phyloP scores from a whole-genome alignment of 2,797 vertebrate species.

The Squalus acanthias region DNA sequence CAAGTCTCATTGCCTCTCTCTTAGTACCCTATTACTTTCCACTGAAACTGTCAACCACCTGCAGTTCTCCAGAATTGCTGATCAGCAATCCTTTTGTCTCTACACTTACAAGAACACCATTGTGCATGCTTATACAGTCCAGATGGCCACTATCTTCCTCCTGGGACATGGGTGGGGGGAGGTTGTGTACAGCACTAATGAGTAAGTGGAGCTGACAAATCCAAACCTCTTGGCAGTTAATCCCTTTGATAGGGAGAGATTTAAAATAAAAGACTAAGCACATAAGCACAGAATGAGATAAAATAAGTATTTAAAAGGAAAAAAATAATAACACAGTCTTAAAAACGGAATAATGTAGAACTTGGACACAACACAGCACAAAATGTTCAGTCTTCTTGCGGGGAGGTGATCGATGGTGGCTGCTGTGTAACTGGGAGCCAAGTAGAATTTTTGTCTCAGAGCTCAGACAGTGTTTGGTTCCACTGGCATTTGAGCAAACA shows the following conservation, averaged over 20 bases:
- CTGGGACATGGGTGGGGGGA: slow-evolving; percentile 42
- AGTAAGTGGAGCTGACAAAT: slow-evolving; percentile 14
- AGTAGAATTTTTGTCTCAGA: not conserved
- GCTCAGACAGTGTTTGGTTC: not conserved
- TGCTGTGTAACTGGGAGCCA: not conserved
- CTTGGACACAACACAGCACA: not conserved
- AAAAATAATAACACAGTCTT: not conserved
- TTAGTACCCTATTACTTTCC: slow-evolving; percentile 52
- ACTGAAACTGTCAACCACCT: slow-evolving; percentile 58
- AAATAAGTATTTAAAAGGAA: not conserved
- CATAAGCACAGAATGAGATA: slow-evolving; percentile 13
- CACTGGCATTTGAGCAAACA: not conserved
- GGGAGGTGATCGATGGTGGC: too few relatives aligned
- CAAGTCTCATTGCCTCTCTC: slow-evolving; percentile 56
- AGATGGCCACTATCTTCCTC: slow-evolving; percentile 52
- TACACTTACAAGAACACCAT: slow-evolving; percentile 45
- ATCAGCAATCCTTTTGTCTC: slow-evolving; percentile 52
- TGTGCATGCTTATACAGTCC: slow-evolving; percentile 48
- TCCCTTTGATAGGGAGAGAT: slow-evolving; percentile 24
- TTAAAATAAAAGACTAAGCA: not conserved
- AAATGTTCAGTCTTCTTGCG: not conserved
- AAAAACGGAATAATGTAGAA: not conserved
- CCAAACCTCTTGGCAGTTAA: slow-evolving; percentile 22
- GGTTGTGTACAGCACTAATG: slow-evolving; percentile 17
- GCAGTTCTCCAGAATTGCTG: slow-evolving; percentile 50